phyloP scores from a whole-genome alignment of 2,888 invertebrate species.

The Vannuccia rotundouncinata region DNA sequence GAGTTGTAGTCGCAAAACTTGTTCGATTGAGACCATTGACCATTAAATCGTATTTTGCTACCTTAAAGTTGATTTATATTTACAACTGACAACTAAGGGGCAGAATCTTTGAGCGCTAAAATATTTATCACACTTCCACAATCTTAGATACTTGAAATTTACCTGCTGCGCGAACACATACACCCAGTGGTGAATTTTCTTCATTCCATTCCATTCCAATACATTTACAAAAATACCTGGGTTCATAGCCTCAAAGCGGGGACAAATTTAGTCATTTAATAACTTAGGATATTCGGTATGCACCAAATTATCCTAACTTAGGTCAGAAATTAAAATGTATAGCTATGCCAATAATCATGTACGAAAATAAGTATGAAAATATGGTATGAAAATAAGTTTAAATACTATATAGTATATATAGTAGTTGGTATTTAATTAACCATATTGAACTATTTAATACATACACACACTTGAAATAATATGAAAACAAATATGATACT shows the following conservation, averaged over 20 bases:
- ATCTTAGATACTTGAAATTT: neutral
- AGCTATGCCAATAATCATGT: too few relatives aligned
- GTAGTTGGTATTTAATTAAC: too few relatives aligned
- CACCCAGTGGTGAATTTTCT: neutral
- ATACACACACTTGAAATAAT: too few relatives aligned
- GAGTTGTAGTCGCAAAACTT: neutral
- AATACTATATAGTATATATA: too few relatives aligned
- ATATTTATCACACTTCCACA: neutral
- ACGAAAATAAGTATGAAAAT: too few relatives aligned
- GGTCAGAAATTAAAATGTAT: too few relatives aligned
- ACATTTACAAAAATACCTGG: neutral
- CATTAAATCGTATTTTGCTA: neutral
- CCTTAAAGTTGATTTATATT: neutral
- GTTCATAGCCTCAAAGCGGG: neutral
- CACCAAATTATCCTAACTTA: too few relatives aligned
- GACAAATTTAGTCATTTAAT: too few relatives aligned
- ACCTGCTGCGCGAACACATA: neutral
- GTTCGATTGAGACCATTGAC: neutral
- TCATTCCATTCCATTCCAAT: neutral
- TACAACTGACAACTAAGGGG: neutral
- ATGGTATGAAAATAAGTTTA: too few relatives aligned
- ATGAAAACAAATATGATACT: too few relatives aligned
- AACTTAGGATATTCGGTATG: too few relatives aligned
- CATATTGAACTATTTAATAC: too few relatives aligned
- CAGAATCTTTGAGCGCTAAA: neutral